A percentile compares a stretch with the other conserved stretches of the same genome.
These are phyloP conservation scores for Periophthalmus magnuspinnatus DNA, from an alignment of 2,797 vertebrate genomes.

Conservation along the genomic window DNA sequence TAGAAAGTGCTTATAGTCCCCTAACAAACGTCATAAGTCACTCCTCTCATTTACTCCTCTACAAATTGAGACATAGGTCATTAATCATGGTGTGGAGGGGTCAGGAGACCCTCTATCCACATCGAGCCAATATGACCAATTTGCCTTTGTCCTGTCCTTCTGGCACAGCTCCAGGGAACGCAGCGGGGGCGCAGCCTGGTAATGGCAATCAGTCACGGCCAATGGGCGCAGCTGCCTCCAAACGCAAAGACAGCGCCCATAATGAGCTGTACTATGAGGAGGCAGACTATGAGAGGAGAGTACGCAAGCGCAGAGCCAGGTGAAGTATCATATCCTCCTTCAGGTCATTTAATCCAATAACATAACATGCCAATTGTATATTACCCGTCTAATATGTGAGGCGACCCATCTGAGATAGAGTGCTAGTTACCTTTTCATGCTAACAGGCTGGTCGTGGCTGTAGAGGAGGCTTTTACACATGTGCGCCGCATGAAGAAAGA, in stretches of 20 bases:
- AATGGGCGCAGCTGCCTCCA: conserved; percentile 85
- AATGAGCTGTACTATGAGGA: conserved; percentile 97
- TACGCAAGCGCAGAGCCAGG: conserved; percentile 91
- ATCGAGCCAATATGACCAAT: conserved; percentile 36
- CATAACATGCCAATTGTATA: neutral
- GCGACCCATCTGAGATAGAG: neutral
- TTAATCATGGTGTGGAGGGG: conserved; percentile 46
- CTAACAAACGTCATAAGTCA: conserved; percentile 8
- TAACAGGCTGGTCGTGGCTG: conserved; percentile 90
- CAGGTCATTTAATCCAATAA: neutral
- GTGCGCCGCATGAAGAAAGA: conserved; percentile 88
- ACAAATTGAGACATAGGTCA: conserved; percentile 24
- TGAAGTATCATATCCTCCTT: conserved; percentile 48
- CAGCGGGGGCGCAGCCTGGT: conserved; percentile 68
- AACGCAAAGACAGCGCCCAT: conserved; percentile 90
- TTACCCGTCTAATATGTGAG: neutral
- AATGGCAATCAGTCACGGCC: conserved; percentile 87
- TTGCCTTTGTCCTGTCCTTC: conserved; percentile 39
- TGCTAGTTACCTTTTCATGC: neutral
- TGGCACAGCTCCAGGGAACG: conserved; percentile 84
- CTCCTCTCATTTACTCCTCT: conserved; percentile 13
- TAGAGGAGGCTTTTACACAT: conserved; percentile 96
- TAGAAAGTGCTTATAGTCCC: conserved; percentile 1
- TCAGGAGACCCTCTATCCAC: conserved; percentile 26
- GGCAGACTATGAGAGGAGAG: conserved; percentile 90